Base-by-base conservation (phyloP, 1,140 invertebrate genomes). In the Pseudoatta argentina region DNA sequence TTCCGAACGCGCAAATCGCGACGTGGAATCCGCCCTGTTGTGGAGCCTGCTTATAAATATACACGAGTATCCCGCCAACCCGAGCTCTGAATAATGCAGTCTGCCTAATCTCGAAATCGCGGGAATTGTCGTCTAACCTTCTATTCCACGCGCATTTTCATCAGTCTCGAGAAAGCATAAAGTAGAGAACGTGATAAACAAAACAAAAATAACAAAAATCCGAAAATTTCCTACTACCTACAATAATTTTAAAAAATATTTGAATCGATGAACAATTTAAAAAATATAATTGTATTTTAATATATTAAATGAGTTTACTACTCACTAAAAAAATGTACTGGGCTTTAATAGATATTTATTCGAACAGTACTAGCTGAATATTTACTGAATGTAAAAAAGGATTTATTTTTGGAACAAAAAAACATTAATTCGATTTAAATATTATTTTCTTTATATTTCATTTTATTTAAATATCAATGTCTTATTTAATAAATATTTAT, bases 41-140 rank as follows among this genome's bases (percentile, higher is more conserved):
- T 12, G 24, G 53, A 44, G 24, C 55, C 18, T 27, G 79, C 55
- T 83, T 75, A 73, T 83, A 75, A 83, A 78, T 77, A 85, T 78
- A 66, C 73, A 55, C 73, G 73, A 85, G 30, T 63, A 34, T 85
- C 21, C 61, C 59, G 27, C 24, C 82, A 87, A 76, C 87, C 67
- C 10, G 69, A 61, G 81, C 71, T 81, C 77, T 91, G 90, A 91
- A 90, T 91, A 91, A 91, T 91, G 90, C 89, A 90, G 87, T 79
- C 89, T 69, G 61, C 72, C 87, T 88, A 91, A 91, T 91, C 89
- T 86, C 89, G 48, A 85, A 90, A 91, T 90, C 89, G 53, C 82
- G 78, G 24, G 79, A 88, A 76, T 85, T 76, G 85, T 79, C 78
- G 72, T 86, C 86, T 86, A 85, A 86, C 89, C 87, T 86, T 90